phyloP scores from a whole-genome alignment of 1,140 invertebrate species.

The Bombus turneri region DNA sequence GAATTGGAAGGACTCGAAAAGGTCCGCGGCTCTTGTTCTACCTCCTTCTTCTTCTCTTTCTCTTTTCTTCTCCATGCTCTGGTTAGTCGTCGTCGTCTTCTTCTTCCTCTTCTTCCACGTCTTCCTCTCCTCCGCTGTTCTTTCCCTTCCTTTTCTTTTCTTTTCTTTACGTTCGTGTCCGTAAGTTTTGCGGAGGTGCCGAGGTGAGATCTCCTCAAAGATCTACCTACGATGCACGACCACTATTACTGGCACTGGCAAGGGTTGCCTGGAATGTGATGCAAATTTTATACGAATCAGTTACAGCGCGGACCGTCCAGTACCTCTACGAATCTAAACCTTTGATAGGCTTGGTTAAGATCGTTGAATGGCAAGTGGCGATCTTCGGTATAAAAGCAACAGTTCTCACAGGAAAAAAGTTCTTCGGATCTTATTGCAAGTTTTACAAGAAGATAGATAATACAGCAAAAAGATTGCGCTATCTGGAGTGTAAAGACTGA shows the following conservation, averaged over 20 bases:
- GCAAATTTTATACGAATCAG: conserved; percentile 66
- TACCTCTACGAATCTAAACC: conserved; percentile 43
- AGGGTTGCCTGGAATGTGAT: conserved; percentile 55
- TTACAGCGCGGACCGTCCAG: conserved; percentile 35
- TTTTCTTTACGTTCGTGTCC: conserved; percentile 33
- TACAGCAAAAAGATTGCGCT: neutral
- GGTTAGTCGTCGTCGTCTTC: neutral
- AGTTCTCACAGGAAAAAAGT: neutral
- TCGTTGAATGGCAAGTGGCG: conserved; percentile 45
- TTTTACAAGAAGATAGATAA: neutral
- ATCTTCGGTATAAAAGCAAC: conserved; percentile 34
- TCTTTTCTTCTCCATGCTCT: neutral
- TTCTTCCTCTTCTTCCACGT: neutral
- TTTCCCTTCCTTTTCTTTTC: neutral
- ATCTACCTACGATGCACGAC: conserved; percentile 51
- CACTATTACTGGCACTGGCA: conserved; percentile 34
- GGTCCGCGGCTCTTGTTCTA: conserved; percentile 19
- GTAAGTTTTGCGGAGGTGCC: conserved; percentile 50
- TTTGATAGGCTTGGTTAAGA: conserved; percentile 26
- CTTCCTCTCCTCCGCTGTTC: neutral
- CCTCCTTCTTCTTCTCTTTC: neutral
- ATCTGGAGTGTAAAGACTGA: conserved; percentile 34
- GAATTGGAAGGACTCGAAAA: conserved; percentile 48
- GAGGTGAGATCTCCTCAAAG: conserved; percentile 49
- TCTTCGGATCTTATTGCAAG: neutral